Evolutionary conservation across 35 echinoderm and acorn worm species (phyloP).

Genomic region (Amphiura filiformis): DNA sequence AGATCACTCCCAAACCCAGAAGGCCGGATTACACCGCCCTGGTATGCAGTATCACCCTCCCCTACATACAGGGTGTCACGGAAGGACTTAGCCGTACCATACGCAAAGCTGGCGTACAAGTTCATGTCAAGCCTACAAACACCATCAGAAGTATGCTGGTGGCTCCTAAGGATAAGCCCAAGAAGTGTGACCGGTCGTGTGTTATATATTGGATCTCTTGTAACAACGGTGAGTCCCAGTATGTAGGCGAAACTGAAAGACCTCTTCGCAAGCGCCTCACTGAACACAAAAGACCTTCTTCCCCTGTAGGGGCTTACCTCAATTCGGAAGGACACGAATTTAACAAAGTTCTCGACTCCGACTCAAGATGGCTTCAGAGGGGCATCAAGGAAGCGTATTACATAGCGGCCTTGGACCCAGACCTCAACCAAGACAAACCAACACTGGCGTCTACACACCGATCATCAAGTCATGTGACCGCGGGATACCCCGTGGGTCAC

Average conservation of each 20-base stretch:
- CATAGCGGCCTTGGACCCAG: not conserved
- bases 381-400: conserved; percentile 4
- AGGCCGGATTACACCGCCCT: not conserved
- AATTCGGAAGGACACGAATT: not conserved
- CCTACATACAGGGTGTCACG: not conserved
- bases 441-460: too few relatives aligned
- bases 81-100: not conserved
- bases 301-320: not conserved
- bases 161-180: not conserved
- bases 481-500: too few relatives aligned
- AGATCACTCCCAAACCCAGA: not conserved
- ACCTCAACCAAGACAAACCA: conserved; percentile 23
- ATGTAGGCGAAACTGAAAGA: conserved; percentile 13
- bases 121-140: not conserved
- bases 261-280: not conserved
- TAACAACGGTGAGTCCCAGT: not conserved
- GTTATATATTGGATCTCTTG: not conserved
- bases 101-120: not conserved
- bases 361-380: not conserved
- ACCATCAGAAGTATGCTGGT: conserved; percentile 14
- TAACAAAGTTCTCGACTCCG: not conserved
- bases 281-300: not conserved
- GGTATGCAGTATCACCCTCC: not conserved
- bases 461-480: too few relatives aligned
- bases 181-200: not conserved